phyloP scores from a whole-genome alignment of 2,113 vertebrate species.

The Melanerpes formicivorus region DNA sequence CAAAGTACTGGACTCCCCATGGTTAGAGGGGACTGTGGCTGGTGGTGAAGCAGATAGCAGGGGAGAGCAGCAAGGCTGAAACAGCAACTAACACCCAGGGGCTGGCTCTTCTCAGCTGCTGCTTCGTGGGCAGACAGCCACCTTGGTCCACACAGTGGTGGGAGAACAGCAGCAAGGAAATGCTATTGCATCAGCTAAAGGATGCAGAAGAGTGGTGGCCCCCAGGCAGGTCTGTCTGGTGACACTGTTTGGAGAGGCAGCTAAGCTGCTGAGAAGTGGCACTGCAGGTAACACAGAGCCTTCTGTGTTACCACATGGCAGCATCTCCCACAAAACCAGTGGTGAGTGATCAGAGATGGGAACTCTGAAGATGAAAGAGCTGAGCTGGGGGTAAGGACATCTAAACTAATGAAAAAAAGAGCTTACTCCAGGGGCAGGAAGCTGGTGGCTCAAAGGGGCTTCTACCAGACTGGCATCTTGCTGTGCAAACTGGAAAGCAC shows the following conservation, averaged over 20 bases:
- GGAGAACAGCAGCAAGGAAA: background rate
- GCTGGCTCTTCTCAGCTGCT: rapidly evolving
- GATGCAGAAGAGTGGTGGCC: background rate
- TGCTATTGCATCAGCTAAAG: background rate
- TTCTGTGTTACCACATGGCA: background rate
- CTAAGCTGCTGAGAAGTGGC: background rate
- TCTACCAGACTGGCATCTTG: background rate
- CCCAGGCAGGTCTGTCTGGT: background rate
- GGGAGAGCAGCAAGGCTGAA: background rate
- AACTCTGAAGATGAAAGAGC: background rate
- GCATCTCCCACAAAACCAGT: background rate
- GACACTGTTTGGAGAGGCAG: rapidly evolving
- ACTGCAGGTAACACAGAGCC: background rate
- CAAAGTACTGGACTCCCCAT: background rate
- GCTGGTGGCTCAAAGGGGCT: background rate
- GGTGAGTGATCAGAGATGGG: background rate
- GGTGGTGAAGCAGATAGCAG: background rate
- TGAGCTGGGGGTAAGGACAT: background rate
- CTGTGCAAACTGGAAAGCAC: background rate
- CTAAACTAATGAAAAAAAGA: background rate
- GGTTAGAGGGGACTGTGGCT: background rate
- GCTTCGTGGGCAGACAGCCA: background rate
- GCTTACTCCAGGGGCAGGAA: background rate
- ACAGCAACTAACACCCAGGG: background rate
- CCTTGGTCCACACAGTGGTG: background rate